Evolutionary conservation across 2,797 vertebrate species (phyloP), one percentile per base, ranked within the genome.

Genomic region (Mus caroli): DNA sequence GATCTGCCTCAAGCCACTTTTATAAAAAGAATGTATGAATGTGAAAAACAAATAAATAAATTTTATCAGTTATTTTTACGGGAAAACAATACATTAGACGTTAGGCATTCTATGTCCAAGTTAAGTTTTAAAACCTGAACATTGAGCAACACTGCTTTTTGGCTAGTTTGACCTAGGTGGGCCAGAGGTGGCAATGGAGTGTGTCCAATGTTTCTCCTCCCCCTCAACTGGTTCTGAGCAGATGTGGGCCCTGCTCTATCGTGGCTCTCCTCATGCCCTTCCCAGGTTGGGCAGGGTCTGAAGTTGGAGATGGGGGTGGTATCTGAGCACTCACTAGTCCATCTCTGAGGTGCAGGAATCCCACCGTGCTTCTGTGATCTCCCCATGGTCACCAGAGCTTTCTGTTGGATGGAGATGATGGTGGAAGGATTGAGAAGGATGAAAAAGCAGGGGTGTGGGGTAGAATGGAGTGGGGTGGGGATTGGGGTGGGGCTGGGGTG

Each of bases 1-100:
- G 71, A 60, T 34, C 15, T 88, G 54, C 4, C 86, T 76, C 37
- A 60, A 88, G 22, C 75, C 17, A 76, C 14, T 28, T 43, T 76
- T 76, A 43, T 19, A 73, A 88, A 60, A 43, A 37, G 20, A 92
- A 84, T 92, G 40, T 85, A 92, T 58, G 54, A 69, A 31, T 88
- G 76, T 6, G 12, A 62, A 88, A 54, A 54, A 24, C 34, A 83
- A 79, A 90, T 83, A 31, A 76, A 31, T 87, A 34, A 37, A 90
- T 79, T 91, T 43, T 67, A 92, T 34, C 73, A 12, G 79, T 40
- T 85, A 15, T 40, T 17, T 37, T 88, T 26, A 92, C 34, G 31
- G 43, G 54, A 90, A 71, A 92, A 10, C 80, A 62, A 40, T n/a
- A n/a, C 14, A 71, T 20, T n/a, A 71, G 34, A 37, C 17, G 0